Evolutionary conservation across 2,888 invertebrate species (phyloP).

Genomic region (Agrotis ipsilon): DNA sequence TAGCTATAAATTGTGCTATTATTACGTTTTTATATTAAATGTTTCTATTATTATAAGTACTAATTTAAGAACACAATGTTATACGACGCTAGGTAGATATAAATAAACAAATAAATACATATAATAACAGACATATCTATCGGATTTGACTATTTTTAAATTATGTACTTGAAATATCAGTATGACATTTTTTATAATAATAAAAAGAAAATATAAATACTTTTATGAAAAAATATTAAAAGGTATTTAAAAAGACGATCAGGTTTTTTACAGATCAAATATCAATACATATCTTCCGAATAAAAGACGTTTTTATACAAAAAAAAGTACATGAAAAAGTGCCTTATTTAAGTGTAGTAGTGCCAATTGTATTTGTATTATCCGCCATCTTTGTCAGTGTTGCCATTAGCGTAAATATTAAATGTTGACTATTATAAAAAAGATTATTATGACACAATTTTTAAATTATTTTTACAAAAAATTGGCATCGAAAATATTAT

Average conservation of each 20-base stretch:
- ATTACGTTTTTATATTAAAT: slow-evolving; percentile 39
- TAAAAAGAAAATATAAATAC: no score
- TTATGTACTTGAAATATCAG: slow-evolving; percentile 19
- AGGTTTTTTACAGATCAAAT: background rate
- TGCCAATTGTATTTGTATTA: slow-evolving; percentile 42
- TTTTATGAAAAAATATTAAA: background rate
- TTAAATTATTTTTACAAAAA: slow-evolving; percentile 12
- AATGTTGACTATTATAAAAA: slow-evolving; percentile 53
- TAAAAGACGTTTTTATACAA: slow-evolving; percentile 17
- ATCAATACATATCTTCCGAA: slow-evolving; percentile 23
- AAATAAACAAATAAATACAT: background rate
- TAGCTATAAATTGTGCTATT: slow-evolving; percentile 40
- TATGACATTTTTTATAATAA: slow-evolving; percentile 3
- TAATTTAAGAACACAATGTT: slow-evolving; percentile 36
- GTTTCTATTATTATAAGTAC: slow-evolving; percentile 37
- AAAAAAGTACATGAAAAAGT: slow-evolving; percentile 55
- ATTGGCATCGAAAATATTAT: slow-evolving; percentile 8
- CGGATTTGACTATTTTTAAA: slow-evolving; percentile 41
- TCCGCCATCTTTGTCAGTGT: slow-evolving; percentile 45
- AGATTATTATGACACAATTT: background rate
- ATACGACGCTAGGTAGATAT: slow-evolving; percentile 45
- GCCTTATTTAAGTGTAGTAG: slow-evolving; percentile 48
- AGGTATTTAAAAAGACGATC: background rate
- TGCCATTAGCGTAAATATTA: slow-evolving; percentile 65
- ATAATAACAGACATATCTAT: slow-evolving; percentile 43